Conservation (phyloP, 2,888 invertebrate species). For the Eristalis arbustorum region DNA sequence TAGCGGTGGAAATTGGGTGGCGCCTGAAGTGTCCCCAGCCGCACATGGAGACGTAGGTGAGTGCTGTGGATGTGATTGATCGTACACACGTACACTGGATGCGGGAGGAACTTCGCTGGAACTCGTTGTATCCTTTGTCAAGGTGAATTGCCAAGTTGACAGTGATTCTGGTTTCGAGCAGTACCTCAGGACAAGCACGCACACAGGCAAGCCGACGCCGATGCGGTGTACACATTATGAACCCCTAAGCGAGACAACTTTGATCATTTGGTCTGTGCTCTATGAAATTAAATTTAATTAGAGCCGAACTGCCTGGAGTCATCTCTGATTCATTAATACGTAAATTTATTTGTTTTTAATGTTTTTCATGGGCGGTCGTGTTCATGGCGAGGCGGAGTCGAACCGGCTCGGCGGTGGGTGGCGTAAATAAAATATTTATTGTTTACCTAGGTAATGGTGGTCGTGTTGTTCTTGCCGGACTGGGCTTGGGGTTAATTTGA, state of each 20-base stretch:
- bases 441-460: slow-evolving; percentile 19
- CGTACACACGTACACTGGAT: background rate
- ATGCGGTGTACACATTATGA: slow-evolving; percentile 23
- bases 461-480: background rate
- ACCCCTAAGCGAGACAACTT: slow-evolving; percentile 49
- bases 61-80: slow-evolving; percentile 7
- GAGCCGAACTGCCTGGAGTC: slow-evolving; percentile 44
- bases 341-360: slow-evolving; percentile 43
- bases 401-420: no score
- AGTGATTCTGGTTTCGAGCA: slow-evolving; percentile 20
- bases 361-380: background rate
- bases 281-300: slow-evolving; percentile 62
- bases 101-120: background rate
- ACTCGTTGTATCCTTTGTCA: slow-evolving; percentile 7
- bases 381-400: no score
- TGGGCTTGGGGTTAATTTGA: slow-evolving; percentile 44
- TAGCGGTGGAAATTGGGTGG: background rate
- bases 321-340: slow-evolving; percentile 54
- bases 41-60: no score
- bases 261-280: slow-evolving; percentile 39
- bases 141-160: slow-evolving; percentile 24
- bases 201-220: background rate
- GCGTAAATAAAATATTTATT: slow-evolving; percentile 51
- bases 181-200: background rate
- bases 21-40: background rate